phyloP scores from a whole-genome alignment of 2,113 vertebrate species.

The Columba livia region DNA sequence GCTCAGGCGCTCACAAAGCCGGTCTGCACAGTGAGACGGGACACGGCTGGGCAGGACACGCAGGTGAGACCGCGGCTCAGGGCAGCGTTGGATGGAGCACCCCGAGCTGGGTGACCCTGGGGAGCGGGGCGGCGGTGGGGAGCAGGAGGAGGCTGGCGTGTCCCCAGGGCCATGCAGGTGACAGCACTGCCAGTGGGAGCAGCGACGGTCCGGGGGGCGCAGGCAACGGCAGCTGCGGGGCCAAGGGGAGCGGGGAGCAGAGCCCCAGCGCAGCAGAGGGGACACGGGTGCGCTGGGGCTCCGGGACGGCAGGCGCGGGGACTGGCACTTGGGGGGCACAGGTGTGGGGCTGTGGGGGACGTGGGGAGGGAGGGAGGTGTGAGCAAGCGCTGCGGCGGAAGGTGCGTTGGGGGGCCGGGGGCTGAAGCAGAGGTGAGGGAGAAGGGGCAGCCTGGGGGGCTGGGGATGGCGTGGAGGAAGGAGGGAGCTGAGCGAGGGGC shows the following conservation, averaged over 20 bases:
- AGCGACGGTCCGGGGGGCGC: neutral
- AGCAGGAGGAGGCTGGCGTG: neutral
- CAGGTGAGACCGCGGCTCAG: neutral
- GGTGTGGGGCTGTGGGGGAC: neutral
- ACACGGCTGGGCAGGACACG: fast-evolving
- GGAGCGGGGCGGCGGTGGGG: neutral
- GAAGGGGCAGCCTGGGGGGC: slow-evolving; percentile 21
- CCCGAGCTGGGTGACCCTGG: neutral
- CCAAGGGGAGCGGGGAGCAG: neutral
- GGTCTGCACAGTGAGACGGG: neutral
- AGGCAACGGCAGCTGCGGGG: neutral
- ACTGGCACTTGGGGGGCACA: neutral
- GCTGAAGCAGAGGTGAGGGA: neutral
- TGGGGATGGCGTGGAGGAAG: neutral
- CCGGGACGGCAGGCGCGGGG: neutral
- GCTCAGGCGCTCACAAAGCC: neutral
- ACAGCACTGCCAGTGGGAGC: neutral
- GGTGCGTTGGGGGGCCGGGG: neutral
- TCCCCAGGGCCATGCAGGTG: neutral
- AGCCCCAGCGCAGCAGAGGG: neutral
- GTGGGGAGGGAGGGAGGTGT: neutral
- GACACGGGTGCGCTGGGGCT: neutral
- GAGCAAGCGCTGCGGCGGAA: neutral
- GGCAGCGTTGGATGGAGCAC: neutral
- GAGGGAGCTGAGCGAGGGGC: neutral